Base-by-base conservation (phyloP, 1,140 invertebrate genomes). In the Aplysia californica region DNA sequence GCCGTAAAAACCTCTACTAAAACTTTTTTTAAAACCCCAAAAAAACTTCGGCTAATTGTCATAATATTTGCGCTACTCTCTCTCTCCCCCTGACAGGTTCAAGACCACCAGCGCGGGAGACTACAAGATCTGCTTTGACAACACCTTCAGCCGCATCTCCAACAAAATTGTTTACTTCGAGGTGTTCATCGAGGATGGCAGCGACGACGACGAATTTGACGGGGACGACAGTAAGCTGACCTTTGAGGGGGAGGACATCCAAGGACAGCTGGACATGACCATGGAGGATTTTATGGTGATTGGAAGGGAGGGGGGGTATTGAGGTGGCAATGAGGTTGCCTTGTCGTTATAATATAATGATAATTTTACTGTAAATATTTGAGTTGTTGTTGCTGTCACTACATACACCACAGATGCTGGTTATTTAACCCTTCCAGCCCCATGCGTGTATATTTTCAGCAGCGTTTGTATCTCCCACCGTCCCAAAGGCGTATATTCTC, bases 81-180 rank as follows among this genome's bases (percentile, higher is more conserved):
- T 10, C 10, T 50, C 44, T 50, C n/a, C 10, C n/a, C 10, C n/a
- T 61, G 29, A 61, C 83, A 87, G 89, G 80, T 68, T 90, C 33
- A 82, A 86, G 36, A 84, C 87, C 0, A 77, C 83, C 21, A 87
- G 92, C 75, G 90, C 91, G 56, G 95, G 95, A 3, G 94, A 95
- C 82, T 95, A 94, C 86, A 92, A 92, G 77, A 93, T 96, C 80
- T 96, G 95, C 84, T 95, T 96, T 84, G 95, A 96, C 84, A 96
- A 96, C 84, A 93, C 91, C 3, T 95, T 95, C 84, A 95, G 94
- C 83, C 92, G 92, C 18, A 95, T 95, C 85, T 94, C 93, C 79
- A 89, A 91, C 15, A 96, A 96, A 88, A 93, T 94, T 31, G 93
- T 96, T 0, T 96, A 94, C 85, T 95, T 96, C 86, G 95, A 95